Base-by-base conservation (phyloP, 2,888 invertebrate species). In the Melieria picta region DNA sequence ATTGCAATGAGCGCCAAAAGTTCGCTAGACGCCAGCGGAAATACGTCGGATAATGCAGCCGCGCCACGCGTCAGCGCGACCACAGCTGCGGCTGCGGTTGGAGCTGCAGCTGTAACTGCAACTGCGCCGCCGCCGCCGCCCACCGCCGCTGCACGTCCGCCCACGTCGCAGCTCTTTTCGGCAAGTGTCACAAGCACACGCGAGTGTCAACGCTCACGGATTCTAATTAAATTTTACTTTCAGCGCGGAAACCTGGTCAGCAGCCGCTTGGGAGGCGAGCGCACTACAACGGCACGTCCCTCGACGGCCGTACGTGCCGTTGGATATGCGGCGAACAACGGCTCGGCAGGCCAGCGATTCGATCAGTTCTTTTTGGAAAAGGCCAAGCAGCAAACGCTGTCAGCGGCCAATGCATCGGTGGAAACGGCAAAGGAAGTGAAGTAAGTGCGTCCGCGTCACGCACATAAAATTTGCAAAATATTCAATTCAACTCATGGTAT, bases 291-390 rank as follows among this genome's bases (percentile, higher is more conserved):
- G 63, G 89, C 89, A 43, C 86, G 99, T 71, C 99, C 99, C 0
- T 97, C 99, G 90, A 99, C 99, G 4, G 98, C 99, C 3, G 96
- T 99, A 55, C 90, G 97, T 71, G 98, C 97, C 7, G 98, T 97
- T 45, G 99, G 99, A 1, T 99, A 96, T 86, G 96, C 96, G 5
- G 96, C 97, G 3, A 79, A 76, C 46, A 72, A 63, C 30, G 79
- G 77, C 7, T 80, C 85, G 6, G 90, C 87, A 77, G 84, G 85
- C 6, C 89, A 89, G 74, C 85, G 90, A 74, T 93, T 95, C 81
- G 93, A 96, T 84, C 95, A 94, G 5, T 87, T 96, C 72, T 91
- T 94, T 77, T 89, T 89, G 42, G 84, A 86, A 65, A 86, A 82
- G 72, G 82, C 84, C 45, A 84, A 83, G 58, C 86, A 86, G 56